Percentiles rank a stretch among this genome's conserved stretches.
phyloP scores from a whole-genome alignment of 2,797 vertebrate genomes.

The Peromyscus eremicus region DNA sequence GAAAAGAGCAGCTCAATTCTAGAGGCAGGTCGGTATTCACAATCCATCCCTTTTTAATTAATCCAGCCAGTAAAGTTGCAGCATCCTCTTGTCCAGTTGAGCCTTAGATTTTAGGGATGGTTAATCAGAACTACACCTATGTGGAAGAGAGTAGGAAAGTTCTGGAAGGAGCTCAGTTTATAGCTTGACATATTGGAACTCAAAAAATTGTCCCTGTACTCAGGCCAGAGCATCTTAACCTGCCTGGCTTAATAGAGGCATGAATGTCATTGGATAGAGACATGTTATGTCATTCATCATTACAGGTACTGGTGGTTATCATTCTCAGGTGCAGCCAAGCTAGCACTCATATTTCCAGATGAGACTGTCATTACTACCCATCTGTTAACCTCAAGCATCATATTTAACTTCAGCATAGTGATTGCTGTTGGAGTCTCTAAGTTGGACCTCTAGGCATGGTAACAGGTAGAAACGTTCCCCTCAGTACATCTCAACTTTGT shows the following conservation, averaged over 20 bases:
- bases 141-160: neutral
- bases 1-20: neutral
- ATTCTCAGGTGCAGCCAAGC: neutral
- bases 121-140: neutral
- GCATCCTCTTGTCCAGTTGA: too few species aligned
- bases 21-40: neutral
- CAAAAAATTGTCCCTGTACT: neutral
- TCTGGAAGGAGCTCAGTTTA: neutral
- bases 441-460: neutral
- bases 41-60: neutral
- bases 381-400: neutral
- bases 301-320: neutral
- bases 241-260: neutral
- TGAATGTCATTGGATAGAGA: neutral
- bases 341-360: neutral
- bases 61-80: too few species aligned
- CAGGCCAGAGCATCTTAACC: neutral
- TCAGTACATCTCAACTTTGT: neutral
- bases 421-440: neutral
- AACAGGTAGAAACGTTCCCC: neutral
- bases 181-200: neutral
- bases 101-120: neutral
- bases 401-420: neutral
- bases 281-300: neutral
- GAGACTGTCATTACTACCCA: neutral